phyloP scores from a whole-genome alignment of 2,113 vertebrate genomes.

The Lepidothrix coronata region DNA sequence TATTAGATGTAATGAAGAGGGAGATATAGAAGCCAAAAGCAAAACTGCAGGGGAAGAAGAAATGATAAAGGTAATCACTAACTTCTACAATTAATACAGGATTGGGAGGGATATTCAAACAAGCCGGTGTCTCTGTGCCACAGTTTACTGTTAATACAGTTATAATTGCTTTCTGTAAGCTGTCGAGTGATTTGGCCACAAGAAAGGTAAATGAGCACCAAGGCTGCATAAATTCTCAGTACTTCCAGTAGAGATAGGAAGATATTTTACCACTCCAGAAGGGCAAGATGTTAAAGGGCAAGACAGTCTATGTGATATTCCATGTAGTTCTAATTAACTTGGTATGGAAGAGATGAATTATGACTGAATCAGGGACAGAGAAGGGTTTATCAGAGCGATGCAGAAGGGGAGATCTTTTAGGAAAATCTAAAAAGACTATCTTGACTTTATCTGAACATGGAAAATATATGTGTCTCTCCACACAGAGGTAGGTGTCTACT shows the following conservation, averaged over 20 bases:
- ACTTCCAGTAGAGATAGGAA: not conserved
- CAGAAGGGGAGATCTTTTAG: not conserved
- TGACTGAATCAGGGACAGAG: not conserved
- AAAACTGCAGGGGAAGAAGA: constrained; percentile 90
- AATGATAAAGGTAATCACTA: constrained; percentile 90
- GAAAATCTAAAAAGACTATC: not conserved
- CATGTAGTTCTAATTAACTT: not conserved
- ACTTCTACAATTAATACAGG: not conserved
- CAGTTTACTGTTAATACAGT: not conserved
- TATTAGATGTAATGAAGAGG: constrained; percentile 91
- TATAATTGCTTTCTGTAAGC: not conserved
- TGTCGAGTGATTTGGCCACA: not conserved
- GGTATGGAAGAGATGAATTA: not conserved
- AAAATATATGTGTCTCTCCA: not conserved
- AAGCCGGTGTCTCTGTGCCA: not conserved
- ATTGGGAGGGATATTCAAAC: not conserved
- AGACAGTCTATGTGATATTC: not conserved
- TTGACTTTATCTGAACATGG: not conserved
- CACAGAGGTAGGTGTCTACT: not conserved
- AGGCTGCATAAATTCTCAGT: not conserved
- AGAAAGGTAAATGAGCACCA: not conserved
- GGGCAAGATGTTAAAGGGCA: not conserved
- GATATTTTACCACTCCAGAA: not conserved
- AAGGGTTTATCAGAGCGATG: not conserved
- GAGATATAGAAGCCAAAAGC: constrained; percentile 91